These are phyloP conservation scores for Melangyna quadrimaculata DNA, from an alignment of 2,888 invertebrate genomes.

Conservation along the genomic window DNA sequence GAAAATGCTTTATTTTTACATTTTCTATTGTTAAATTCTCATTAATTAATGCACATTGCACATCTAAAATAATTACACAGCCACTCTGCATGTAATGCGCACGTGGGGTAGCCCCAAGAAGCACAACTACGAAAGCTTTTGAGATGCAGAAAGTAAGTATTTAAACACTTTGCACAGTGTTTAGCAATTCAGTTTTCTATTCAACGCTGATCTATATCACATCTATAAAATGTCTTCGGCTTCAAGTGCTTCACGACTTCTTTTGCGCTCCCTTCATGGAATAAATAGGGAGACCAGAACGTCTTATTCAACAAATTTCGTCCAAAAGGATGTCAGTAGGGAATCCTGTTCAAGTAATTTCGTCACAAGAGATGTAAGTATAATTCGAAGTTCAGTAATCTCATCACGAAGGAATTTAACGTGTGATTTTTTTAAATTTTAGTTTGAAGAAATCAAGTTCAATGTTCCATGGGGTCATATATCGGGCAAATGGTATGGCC, in stretches of 20 bases:
- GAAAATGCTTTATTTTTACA: slow-evolving; percentile 5
- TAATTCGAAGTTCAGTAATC: neutral
- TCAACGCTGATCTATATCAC: neutral
- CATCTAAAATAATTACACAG: neutral
- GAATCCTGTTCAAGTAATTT: neutral
- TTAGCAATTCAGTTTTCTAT: neutral
- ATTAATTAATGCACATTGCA: neutral
- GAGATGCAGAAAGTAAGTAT: neutral
- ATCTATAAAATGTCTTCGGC: neutral
- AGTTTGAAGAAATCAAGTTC: slow-evolving; percentile 85
- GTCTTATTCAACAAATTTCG: slow-evolving; percentile 23
- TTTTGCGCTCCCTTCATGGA: slow-evolving; percentile 30
- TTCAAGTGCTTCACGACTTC: slow-evolving; percentile 16
- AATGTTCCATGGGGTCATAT: slow-evolving; percentile 87
- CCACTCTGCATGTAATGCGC: neutral
- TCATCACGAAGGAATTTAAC: neutral
- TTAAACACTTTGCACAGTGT: neutral
- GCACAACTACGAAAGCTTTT: neutral
- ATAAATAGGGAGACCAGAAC: slow-evolving; percentile 14
- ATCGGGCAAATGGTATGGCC: slow-evolving; percentile 88
- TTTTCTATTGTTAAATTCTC: neutral
- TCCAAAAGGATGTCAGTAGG: slow-evolving; percentile 9
- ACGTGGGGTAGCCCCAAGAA: neutral
- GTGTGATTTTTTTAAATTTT: neutral
- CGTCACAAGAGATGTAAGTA: neutral